These are phyloP conservation scores for Drosophila borborema DNA, from an alignment of 2,888 invertebrate species.

Conservation along the genomic window DNA sequence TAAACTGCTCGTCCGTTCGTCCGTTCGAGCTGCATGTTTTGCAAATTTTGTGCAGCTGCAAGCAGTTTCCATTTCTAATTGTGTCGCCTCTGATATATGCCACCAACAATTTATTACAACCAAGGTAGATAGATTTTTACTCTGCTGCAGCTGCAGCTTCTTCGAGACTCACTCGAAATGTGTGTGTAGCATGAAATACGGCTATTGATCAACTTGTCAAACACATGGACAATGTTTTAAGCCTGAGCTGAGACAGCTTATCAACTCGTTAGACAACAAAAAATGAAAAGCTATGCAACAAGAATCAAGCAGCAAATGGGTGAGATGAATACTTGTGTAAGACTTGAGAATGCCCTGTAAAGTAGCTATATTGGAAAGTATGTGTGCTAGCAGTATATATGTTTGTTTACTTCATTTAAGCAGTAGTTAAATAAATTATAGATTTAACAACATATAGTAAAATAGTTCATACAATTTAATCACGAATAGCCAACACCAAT, in stretches of 20 bases:
- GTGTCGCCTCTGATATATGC: conserved; percentile 51
- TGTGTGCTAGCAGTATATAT: no score
- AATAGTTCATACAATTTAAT: no score
- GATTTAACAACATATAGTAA: no score
- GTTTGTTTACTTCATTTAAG: no score
- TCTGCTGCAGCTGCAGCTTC: background rate
- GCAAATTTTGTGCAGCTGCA: conserved; percentile 53
- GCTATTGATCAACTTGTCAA: conserved; percentile 47
- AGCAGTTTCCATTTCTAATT: conserved; percentile 63
- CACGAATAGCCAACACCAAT: no score
- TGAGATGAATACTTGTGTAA: background rate
- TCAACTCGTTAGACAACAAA: conserved; percentile 5
- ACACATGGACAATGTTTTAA: background rate
- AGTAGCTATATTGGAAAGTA: no score
- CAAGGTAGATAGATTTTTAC: background rate
- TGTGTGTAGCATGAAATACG: background rate
- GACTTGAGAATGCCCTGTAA: background rate
- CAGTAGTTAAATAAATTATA: no score
- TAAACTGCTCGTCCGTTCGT: conserved; percentile 30
- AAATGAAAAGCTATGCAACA: conserved; percentile 5
- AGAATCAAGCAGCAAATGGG: background rate
- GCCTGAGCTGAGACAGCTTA: conserved; percentile 4
- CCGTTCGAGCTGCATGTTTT: conserved; percentile 26
- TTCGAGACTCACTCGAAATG: conserved; percentile 5
- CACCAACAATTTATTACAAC: conserved; percentile 51